These are phyloP conservation scores for Donacobius atricapilla DNA, from an alignment of 2,113 vertebrate species.

Conservation along the genomic window DNA sequence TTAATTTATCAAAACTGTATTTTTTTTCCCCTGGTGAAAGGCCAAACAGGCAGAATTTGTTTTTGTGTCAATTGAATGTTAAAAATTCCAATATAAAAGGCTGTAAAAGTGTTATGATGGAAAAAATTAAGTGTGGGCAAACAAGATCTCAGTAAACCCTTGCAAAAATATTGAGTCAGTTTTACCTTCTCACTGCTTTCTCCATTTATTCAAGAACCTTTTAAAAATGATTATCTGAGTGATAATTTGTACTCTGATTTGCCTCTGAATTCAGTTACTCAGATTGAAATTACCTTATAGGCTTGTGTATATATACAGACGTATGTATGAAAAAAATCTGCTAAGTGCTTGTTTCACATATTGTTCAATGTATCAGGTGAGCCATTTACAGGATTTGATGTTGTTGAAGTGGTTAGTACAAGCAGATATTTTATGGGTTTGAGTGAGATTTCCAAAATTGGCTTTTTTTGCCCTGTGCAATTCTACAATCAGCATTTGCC, in stretches of 20 bases:
- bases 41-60: not conserved
- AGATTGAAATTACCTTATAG: not conserved
- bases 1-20: not conserved
- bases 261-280: not conserved
- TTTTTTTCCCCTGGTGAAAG: not conserved
- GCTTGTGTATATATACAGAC: accelerated
- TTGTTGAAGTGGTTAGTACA: not conserved
- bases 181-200: not conserved
- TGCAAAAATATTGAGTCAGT: not conserved
- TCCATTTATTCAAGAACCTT: not conserved
- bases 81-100: not conserved
- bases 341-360: not conserved
- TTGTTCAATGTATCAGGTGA: not conserved
- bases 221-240: not conserved
- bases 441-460: not conserved
- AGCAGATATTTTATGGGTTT: not conserved
- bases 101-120: not conserved
- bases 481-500: not conserved
- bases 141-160: not conserved
- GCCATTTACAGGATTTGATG: not conserved
- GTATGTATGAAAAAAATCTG: not conserved
- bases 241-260: not conserved
- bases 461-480: not conserved
- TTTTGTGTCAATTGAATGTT: not conserved
- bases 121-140: not conserved